Evolutionary conservation across 2,113 vertebrate genomes (phyloP), one percentile per base, ranked within the genome.

Genomic region (Acrocephalus arundinaceus): DNA sequence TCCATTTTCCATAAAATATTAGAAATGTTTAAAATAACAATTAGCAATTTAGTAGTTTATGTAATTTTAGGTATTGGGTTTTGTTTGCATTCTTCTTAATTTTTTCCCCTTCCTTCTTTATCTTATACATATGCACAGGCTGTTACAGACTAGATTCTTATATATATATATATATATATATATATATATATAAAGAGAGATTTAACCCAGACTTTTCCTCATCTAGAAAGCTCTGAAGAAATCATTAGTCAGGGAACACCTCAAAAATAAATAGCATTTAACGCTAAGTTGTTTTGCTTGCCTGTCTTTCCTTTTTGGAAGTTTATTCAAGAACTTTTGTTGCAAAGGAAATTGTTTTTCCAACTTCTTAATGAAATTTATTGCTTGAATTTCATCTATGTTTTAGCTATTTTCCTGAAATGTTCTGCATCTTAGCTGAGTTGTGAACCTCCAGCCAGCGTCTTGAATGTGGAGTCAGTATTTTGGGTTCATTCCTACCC

Each of bases 31-130:
- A 66, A 20, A 66, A 81, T 62, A 19, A 52, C 49, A n/a, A n/a
- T 22, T 5, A 14, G 2, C 0, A 59, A 63, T 71, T 70, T 39
- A 19, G 7, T 35, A 49, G 15, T 77, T 70, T 70, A 35, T 23
- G 37, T 37, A 4, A n/a, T 57, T 76, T 23, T 51, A n/a, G 2
- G 0, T 57, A 48, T n/a, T 39, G 13, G 2, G 1, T 5, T 81
- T 79, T 78, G 9, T 51, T 74, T 80, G 8, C 15, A 9, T n/a
- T 57, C 8, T 39, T 85, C 68, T 13, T 65, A 12, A 5, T 11
- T 30, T 54, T 55, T 22, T 5, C 15, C 9, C 6, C 21, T n/a
- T 39, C 9, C 18, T 59, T 61, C 46, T 79, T 65, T 33, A 33
- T 35, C 28, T 63, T 54, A 16, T 39, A 13, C 11, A 18, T 39